phyloP scores from a whole-genome alignment of 2,113 vertebrate genomes.

The Marcusenius ussheri region DNA sequence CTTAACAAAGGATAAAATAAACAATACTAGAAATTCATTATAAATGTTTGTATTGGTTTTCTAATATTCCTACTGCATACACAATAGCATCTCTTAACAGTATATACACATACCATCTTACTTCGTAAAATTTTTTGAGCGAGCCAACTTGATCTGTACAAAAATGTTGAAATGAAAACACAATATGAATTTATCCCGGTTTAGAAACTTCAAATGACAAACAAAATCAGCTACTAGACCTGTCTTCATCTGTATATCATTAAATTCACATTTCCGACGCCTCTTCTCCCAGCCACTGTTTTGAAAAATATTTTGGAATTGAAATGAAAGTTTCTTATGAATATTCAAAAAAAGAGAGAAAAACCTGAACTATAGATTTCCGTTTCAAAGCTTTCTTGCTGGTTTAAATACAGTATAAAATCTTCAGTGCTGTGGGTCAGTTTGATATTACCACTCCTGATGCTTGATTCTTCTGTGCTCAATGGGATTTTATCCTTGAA shows the following conservation, averaged over 20 bases:
- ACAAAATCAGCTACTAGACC: slow-evolving; percentile 58
- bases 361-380: slow-evolving; percentile 46
- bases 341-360: slow-evolving; percentile 53
- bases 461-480: slow-evolving; percentile 79
- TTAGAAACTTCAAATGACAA: slow-evolving; percentile 59
- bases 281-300: slow-evolving; percentile 43
- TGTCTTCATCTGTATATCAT: slow-evolving; percentile 55
- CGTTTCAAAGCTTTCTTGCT: slow-evolving; percentile 79
- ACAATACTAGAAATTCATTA: slow-evolving; percentile 65
- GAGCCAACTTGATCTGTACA: slow-evolving; percentile 62
- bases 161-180: slow-evolving; percentile 74
- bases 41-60: slow-evolving; percentile 67
- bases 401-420: slow-evolving; percentile 84
- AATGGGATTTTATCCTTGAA: slow-evolving; percentile 51
- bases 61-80: slow-evolving; percentile 99
- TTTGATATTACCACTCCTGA: slow-evolving; percentile 58
- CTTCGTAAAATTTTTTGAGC: slow-evolving; percentile 44
- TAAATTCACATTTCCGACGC: slow-evolving; percentile 53
- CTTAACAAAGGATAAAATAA: slow-evolving; percentile 78
- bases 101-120: slow-evolving; percentile 94
- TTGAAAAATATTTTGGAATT: slow-evolving; percentile 42
- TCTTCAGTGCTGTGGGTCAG: slow-evolving; percentile 71
- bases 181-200: slow-evolving; percentile 75
- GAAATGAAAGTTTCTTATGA: slow-evolving; percentile 48
- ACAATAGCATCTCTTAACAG: slow-evolving; percentile 94